Evolutionary conservation across 2,797 vertebrate species (phyloP), one percentile per base, ranked within the genome.

Genomic region (Saxicola maurus): DNA sequence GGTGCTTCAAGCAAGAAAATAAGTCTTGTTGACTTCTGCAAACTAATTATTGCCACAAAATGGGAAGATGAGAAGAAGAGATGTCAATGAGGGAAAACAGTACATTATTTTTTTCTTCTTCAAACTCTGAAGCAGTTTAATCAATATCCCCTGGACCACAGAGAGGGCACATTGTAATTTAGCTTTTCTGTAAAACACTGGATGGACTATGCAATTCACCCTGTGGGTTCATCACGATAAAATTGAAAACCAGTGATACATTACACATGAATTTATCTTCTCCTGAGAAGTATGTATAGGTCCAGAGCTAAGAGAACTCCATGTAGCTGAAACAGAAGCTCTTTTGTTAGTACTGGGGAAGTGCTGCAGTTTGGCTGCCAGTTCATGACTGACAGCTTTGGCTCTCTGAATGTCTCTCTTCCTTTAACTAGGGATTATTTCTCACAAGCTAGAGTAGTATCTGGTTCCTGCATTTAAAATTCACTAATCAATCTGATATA

Each of bases 101-200:
- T 52, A 37, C 17, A 38, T 80, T 80, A 62, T 73, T 85, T 82
- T 80, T 14, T 56, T 64, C 61, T 78, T 86, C 42, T 82, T 88
- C 1, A 1, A 69, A 83, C 40, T 85, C 84, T 66, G 51, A 77
- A 83, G 51, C 3, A 1, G 13, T 78, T 65, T 86, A 82, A 91
- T 87, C 86, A 83, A 75, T 92, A 89, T 80, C 27, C 35, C 30
- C 60, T 53, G 66, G 79, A 90, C 89, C 61, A 83, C 69, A 66
- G 3, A 67, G 79, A 87, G 55, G 73, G 59, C 79, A 86, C 7
- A 3, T 4, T 55, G 76, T 56, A 81, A 90, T 87, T 85, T 66
- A 72, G 56, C 33, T 94, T 49, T 85, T 83, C 89, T 78, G 69
- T 86, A 72, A 87, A 92, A 93, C 68, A 83, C 30, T 71, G 86